A percentile compares a stretch with the other conserved stretches of the same genome.
Evolutionary conservation across 2,113 vertebrate species (phyloP).

Genomic region (Fregetta grallaria): DNA sequence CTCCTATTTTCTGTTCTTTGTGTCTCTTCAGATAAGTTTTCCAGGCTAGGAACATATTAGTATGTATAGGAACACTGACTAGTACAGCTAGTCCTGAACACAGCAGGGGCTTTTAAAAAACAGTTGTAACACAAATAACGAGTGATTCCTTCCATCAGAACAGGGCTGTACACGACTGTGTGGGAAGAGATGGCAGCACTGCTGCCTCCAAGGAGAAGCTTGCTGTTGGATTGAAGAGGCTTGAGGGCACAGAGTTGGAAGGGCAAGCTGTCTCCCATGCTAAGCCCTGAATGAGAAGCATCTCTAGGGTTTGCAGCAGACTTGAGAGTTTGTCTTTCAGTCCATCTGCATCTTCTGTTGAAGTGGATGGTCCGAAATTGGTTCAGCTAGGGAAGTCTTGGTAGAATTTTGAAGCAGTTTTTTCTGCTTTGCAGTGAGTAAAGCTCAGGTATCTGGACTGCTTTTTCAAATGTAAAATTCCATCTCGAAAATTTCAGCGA

Average conservation of each 20-base stretch:
- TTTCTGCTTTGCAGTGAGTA: neutral
- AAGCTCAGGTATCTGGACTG: neutral
- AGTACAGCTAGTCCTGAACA: neutral
- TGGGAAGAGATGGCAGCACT: neutral
- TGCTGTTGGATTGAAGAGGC: neutral
- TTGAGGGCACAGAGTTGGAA: neutral
- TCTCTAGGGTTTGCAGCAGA: neutral
- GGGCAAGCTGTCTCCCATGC: neutral
- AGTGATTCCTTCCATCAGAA: neutral
- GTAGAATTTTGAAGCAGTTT: neutral
- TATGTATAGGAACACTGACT: neutral
- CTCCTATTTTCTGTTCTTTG: neutral
- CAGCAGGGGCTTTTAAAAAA: neutral
- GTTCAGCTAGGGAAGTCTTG: neutral
- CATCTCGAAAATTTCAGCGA: neutral
- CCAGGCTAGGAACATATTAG: neutral
- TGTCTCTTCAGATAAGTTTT: neutral
- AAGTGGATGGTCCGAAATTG: neutral
- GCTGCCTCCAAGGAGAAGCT: neutral
- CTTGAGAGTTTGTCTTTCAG: neutral
- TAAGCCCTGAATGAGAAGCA: neutral
- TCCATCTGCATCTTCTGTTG: neutral
- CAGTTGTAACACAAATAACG: neutral
- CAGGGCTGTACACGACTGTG: neutral
- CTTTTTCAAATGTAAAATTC: neutral